phyloP scores from a whole-genome alignment of 1,140 invertebrate genomes.

The Zaprionus lachaisei region DNA sequence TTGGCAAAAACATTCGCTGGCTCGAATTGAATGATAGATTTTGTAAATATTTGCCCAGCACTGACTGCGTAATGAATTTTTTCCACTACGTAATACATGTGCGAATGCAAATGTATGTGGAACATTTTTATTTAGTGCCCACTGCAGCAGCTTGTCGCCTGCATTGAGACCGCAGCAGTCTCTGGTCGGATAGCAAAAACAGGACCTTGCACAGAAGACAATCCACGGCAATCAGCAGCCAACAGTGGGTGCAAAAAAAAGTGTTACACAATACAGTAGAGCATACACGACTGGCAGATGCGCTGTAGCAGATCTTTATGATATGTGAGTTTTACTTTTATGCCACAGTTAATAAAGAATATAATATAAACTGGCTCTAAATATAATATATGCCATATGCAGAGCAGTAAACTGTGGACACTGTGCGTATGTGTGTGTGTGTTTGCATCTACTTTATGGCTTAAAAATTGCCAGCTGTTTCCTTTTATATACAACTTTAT shows the following conservation, averaged over 20 bases:
- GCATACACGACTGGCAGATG: not conserved
- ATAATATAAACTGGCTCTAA: not conserved
- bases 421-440: not conserved
- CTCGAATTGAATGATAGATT: not conserved
- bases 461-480: conserved; percentile 4
- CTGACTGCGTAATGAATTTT: not conserved
- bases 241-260: conserved; percentile 18
- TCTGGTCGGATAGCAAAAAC: too few species aligned
- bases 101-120: not conserved
- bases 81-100: not conserved
- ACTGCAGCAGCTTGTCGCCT: not conserved
- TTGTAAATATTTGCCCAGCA: not conserved
- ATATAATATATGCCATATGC: not conserved
- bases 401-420: not conserved
- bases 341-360: not conserved
- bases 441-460: conserved; percentile 8
- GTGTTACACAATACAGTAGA: too few species aligned
- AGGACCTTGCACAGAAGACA: conserved; percentile 33
- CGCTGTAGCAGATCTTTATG: not conserved
- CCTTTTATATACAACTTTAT: conserved; percentile 7
- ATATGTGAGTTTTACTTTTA: not conserved
- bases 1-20: not conserved
- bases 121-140: not conserved
- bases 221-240: conserved; percentile 50
- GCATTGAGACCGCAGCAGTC: not conserved